Percentiles rank a stretch among this genome's conserved stretches.
These are phyloP conservation scores for Gallinago paraguaiae DNA, from an alignment of 2,113 vertebrate species.

Conservation along the genomic window DNA sequence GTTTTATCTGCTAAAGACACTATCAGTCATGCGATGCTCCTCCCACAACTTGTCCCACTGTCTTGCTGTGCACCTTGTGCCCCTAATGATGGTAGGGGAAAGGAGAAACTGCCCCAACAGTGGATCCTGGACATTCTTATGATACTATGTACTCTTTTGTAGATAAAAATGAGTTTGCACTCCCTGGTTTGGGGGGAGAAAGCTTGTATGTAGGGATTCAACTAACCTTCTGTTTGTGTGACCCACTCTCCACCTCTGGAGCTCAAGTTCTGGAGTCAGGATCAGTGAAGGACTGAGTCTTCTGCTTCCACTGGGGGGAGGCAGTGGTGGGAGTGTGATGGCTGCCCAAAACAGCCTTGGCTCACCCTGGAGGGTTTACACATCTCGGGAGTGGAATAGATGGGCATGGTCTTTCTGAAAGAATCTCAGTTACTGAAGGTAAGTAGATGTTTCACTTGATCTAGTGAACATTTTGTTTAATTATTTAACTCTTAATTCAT, in stretches of 20 bases:
- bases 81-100: neutral
- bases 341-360: neutral
- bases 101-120: neutral
- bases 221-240: fast-evolving
- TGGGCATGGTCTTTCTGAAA: neutral
- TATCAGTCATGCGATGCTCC: fast-evolving
- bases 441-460: slow-evolving; percentile 8
- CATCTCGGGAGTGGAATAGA: neutral
- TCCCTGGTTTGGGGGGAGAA: neutral
- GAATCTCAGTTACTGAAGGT: neutral
- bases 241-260: neutral
- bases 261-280: neutral
- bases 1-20: neutral
- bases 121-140: fast-evolving
- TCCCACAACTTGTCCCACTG: neutral
- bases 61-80: neutral
- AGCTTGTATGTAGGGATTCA: neutral
- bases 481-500: neutral
- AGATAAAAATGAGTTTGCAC: neutral
- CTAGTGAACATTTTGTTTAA: neutral
- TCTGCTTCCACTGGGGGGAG: neutral
- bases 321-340: neutral
- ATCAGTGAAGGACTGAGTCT: neutral
- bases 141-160: neutral
- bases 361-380: neutral